A percentile compares a stretch with the other conserved stretches of the same genome.
Evolutionary conservation across 2,113 vertebrate species (phyloP).

Genomic region (Hydrolagus affinis): DNA sequence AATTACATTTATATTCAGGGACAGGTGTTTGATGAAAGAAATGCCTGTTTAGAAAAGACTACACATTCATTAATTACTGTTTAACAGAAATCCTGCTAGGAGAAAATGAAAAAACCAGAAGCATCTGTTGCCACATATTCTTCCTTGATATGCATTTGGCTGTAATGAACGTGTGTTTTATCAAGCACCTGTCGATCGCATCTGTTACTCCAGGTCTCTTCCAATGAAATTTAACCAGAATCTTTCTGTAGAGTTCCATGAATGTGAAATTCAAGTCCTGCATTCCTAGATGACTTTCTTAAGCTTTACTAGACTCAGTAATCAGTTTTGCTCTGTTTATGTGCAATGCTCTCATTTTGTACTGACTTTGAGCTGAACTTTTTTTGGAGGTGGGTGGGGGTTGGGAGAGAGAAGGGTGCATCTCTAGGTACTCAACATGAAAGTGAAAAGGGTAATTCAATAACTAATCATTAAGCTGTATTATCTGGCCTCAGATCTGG

Average conservation of each 20-base stretch:
- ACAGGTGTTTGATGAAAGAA: slow-evolving; percentile 6
- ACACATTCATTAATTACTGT: slow-evolving; percentile 17
- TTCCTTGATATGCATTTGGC: not conserved
- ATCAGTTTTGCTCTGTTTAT: not conserved
- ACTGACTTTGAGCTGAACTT: not conserved
- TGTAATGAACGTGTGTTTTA: not conserved
- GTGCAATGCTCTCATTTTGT: not conserved
- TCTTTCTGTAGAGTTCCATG: not conserved
- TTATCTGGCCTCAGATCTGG: too few species aligned
- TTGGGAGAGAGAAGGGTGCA: not conserved
- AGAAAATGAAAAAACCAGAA: slow-evolving; percentile 8
- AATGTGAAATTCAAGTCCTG: not conserved
- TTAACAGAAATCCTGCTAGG: slow-evolving; percentile 4
- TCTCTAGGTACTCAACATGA: too few species aligned
- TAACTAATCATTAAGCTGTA: too few species aligned
- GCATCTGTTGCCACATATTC: not conserved
- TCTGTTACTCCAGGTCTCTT: not conserved
- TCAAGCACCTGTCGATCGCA: slow-evolving; percentile 17
- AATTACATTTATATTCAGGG: not conserved
- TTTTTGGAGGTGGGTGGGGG: not conserved
- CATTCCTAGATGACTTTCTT: too few species aligned
- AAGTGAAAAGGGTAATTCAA: too few species aligned
- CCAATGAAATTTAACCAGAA: not conserved
- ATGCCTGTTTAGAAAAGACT: not conserved
- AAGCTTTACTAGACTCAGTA: not conserved